Percentiles rank a stretch among this genome's conserved stretches.
Evolutionary conservation across 53 echinoderm and acorn worm species (phyloP).

Genomic region (Holothuria leucospilota): DNA sequence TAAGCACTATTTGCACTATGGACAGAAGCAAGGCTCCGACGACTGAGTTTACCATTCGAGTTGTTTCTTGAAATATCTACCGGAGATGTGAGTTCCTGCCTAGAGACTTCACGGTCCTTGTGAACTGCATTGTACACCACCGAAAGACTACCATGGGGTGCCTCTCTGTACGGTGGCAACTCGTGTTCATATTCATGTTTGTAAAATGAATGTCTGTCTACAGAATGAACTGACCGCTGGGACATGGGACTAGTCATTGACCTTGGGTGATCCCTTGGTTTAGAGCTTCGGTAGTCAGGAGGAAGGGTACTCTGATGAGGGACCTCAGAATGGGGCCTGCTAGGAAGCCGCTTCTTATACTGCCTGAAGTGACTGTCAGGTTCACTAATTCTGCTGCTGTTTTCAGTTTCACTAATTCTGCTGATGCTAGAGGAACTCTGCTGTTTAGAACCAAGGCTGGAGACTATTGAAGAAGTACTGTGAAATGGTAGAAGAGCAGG

Average conservation of each 20-base stretch:
- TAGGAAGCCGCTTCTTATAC: constrained; percentile 29
- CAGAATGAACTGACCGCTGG: constrained; percentile 9
- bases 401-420: constrained; percentile 26
- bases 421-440: constrained; percentile 41
- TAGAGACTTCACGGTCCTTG: background rate
- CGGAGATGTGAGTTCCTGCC: constrained; percentile 5
- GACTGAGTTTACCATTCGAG: constrained; percentile 33
- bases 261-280: background rate
- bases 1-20: constrained; percentile 1
- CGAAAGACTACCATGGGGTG: background rate
- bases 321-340: constrained; percentile 29
- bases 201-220: constrained; percentile 20
- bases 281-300: background rate
- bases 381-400: constrained; percentile 24
- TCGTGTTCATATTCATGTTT: constrained; percentile 25
- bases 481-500: too few relatives aligned
- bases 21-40: constrained; percentile 19
- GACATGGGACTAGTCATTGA: constrained; percentile 24
- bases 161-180: constrained; percentile 22
- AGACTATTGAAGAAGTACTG: constrained; percentile 36
- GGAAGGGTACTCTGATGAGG: constrained; percentile 23
- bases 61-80: constrained; percentile 11
- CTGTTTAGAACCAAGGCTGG: constrained; percentile 31
- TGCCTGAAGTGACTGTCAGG: constrained; percentile 30
- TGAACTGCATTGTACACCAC: constrained; percentile 23